These are phyloP conservation scores for Sylvicapra grimmia DNA, from an alignment of 2,113 vertebrate genomes.

Conservation along the genomic window DNA sequence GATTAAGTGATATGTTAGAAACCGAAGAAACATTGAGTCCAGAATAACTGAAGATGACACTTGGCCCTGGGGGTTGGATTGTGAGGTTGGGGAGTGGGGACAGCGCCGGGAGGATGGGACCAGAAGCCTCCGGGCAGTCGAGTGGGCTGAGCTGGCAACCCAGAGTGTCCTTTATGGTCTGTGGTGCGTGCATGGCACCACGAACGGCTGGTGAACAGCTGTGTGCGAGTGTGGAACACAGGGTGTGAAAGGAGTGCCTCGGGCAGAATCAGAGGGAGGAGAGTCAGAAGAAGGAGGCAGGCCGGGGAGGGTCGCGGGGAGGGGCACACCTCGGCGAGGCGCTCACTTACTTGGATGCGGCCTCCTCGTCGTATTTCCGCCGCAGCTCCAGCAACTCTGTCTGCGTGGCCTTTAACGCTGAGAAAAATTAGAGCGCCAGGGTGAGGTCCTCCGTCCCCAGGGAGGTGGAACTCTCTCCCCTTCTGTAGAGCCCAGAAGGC, in stretches of 20 bases:
- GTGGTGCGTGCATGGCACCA: neutral
- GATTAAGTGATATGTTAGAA: neutral
- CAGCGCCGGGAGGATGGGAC: neutral
- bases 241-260: neutral
- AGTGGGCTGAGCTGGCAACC: neutral
- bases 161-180: neutral
- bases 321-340: neutral
- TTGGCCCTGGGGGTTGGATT: neutral
- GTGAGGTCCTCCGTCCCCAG: neutral
- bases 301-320: too few species aligned
- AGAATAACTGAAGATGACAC: neutral
- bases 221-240: neutral
- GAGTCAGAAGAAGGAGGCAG: neutral
- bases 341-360: slow-evolving; percentile 88
- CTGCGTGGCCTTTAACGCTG: slow-evolving; percentile 93
- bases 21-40: neutral
- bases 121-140: neutral
- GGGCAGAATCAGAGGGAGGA: neutral
- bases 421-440: neutral
- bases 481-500: neutral
- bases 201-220: neutral
- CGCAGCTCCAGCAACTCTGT: slow-evolving; percentile 92
- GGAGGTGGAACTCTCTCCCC: neutral
- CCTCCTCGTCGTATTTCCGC: slow-evolving; percentile 94
- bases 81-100: neutral